Evolutionary conservation across 2,888 invertebrate genomes (phyloP).

Genomic region (Fissipunctia ypsillon): DNA sequence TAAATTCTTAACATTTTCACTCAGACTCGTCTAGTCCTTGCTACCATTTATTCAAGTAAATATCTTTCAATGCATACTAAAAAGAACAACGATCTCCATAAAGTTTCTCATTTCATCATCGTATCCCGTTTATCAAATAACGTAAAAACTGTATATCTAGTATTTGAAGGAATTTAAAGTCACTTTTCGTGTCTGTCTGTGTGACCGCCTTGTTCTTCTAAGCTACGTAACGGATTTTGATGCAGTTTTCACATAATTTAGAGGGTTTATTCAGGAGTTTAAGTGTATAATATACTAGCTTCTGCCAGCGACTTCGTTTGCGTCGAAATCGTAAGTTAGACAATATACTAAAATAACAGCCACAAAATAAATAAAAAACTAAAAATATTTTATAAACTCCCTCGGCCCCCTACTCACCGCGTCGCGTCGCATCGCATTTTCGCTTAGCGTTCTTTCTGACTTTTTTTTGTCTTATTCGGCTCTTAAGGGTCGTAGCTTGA

Average conservation of each 20-base stretch:
- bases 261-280: not conserved
- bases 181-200: not conserved
- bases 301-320: too few species aligned
- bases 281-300: not conserved
- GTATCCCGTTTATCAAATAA: conserved; percentile 42
- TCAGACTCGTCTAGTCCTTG: conserved; percentile 27
- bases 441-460: too few species aligned
- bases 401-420: too few species aligned
- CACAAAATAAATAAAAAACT: too few species aligned
- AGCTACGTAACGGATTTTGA: not conserved
- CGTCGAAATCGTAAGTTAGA: too few species aligned
- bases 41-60: conserved; percentile 28
- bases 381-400: too few species aligned
- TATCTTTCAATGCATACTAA: conserved; percentile 30
- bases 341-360: too few species aligned
- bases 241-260: not conserved
- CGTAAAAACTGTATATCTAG: conserved; percentile 23
- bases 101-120: conserved; percentile 50
- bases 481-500: too few species aligned
- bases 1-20: conserved; percentile 28
- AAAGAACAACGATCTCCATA: conserved; percentile 65
- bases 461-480: too few species aligned
- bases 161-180: not conserved
- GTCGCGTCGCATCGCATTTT: too few species aligned
- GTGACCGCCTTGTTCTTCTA: not conserved